Evolutionary conservation across 53 echinoderm and acorn worm genomes (phyloP).

Genomic region (Mesocentrotus franciscanus): DNA sequence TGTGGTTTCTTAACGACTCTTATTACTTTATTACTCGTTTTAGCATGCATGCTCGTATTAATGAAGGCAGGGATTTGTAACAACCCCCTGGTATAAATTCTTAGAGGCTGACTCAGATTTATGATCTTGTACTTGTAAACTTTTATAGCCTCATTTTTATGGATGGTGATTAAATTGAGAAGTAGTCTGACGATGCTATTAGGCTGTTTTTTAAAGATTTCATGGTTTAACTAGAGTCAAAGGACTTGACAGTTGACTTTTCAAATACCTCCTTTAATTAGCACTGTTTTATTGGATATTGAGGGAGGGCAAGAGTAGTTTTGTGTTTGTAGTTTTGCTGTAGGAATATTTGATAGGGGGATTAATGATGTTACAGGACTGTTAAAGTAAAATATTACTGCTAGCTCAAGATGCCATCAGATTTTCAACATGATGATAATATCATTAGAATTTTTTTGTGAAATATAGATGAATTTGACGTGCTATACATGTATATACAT

Average conservation of each 20-base stretch:
- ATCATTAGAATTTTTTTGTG: neutral
- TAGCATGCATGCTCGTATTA: neutral
- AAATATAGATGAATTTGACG: neutral
- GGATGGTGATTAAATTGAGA: neutral
- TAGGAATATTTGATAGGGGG: neutral
- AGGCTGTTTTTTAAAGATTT: neutral
- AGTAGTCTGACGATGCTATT: neutral
- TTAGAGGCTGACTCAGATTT: neutral
- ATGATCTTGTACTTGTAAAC: slow-evolving; percentile 23
- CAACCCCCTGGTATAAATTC: neutral
- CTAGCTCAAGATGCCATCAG: neutral
- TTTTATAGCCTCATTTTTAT: neutral
- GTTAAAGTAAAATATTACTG: neutral
- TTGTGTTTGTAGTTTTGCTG: neutral
- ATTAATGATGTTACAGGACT: neutral
- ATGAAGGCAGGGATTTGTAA: neutral
- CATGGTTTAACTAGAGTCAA: neutral
- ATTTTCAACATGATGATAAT: neutral
- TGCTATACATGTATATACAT: neutral
- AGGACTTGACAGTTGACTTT: slow-evolving; percentile 8
- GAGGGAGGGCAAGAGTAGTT: neutral
- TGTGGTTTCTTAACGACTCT: neutral
- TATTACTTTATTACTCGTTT: neutral
- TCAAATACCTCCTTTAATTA: neutral
- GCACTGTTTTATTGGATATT: neutral